A percentile compares a stretch with the other conserved stretches of the same genome.
These are phyloP conservation scores for Conus ventricosus DNA, from an alignment of 1,140 invertebrate species.

Conservation along the genomic window DNA sequence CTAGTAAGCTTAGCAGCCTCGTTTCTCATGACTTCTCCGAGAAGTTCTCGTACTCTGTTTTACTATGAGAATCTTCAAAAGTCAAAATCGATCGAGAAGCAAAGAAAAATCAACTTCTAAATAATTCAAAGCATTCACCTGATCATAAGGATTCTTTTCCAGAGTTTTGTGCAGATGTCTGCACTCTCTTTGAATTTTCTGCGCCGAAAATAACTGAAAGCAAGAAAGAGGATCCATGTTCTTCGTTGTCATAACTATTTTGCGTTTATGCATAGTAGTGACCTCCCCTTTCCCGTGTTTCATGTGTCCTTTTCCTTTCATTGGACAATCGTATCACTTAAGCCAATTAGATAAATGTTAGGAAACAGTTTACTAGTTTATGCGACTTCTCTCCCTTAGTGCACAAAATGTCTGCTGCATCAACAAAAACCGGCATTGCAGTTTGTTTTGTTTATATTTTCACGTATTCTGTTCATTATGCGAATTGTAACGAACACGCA, in stretches of 20 bases:
- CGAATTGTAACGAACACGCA: slow-evolving; percentile 28
- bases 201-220: slow-evolving; percentile 85
- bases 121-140: slow-evolving; percentile 78
- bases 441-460: slow-evolving; percentile 1
- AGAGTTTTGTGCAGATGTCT: slow-evolving; percentile 87
- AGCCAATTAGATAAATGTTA: slow-evolving; percentile 9
- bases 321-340: background rate
- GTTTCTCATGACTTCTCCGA: too few relatives aligned
- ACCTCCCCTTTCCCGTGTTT: background rate
- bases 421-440: background rate
- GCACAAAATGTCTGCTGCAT: slow-evolving; percentile 41
- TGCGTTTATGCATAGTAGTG: background rate
- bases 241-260: slow-evolving; percentile 30
- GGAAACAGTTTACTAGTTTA: background rate
- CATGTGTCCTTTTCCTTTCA: background rate
- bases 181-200: slow-evolving; percentile 88
- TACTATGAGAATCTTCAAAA: too few relatives aligned
- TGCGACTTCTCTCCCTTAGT: background rate
- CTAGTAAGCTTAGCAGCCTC: too few relatives aligned
- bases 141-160: slow-evolving; percentile 88
- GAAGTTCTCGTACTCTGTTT: too few relatives aligned
- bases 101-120: too few relatives aligned
- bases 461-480: background rate
- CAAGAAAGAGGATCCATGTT: slow-evolving; percentile 86
- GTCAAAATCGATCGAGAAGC: too few relatives aligned